These are phyloP conservation scores for Ophiodon elongatus DNA, from an alignment of 2,113 vertebrate species.

Conservation along the genomic window DNA sequence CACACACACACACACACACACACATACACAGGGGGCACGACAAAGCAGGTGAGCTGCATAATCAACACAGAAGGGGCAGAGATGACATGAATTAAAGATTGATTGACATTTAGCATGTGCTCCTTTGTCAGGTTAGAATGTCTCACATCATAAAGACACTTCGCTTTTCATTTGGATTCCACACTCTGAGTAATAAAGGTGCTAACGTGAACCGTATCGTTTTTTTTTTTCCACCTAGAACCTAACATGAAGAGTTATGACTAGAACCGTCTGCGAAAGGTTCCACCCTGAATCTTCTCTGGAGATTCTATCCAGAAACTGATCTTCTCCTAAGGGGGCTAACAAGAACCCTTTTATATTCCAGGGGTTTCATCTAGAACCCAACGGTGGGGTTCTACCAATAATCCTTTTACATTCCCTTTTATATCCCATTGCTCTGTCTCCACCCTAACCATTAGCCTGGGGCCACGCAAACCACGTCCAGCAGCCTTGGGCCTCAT, in stretches of 20 bases:
- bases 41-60: constrained; percentile 55
- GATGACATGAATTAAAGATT: constrained; percentile 68
- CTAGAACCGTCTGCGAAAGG: not conserved
- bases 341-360: not conserved
- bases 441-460: too few species aligned
- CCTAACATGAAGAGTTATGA: not conserved
- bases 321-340: not conserved
- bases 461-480: too few species aligned
- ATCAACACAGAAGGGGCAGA: constrained; percentile 56
- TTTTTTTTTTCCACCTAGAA: too few species aligned
- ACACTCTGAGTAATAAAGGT: not conserved
- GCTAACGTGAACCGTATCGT: not conserved
- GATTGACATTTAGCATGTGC: constrained; percentile 57
- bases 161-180: not conserved
- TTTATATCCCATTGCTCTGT: not conserved
- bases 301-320: not conserved
- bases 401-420: not conserved
- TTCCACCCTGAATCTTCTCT: not conserved
- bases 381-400: not conserved
- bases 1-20: constrained; percentile 5
- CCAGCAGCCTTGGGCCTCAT: too few species aligned
- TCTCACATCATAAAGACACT: not conserved
- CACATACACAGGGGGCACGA: not conserved
- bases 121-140: constrained; percentile 20
- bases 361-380: not conserved